Percentiles rank a stretch among this genome's conserved stretches.
phyloP scores from a whole-genome alignment of 2,888 invertebrate genomes.

The Acleris sparsana region DNA sequence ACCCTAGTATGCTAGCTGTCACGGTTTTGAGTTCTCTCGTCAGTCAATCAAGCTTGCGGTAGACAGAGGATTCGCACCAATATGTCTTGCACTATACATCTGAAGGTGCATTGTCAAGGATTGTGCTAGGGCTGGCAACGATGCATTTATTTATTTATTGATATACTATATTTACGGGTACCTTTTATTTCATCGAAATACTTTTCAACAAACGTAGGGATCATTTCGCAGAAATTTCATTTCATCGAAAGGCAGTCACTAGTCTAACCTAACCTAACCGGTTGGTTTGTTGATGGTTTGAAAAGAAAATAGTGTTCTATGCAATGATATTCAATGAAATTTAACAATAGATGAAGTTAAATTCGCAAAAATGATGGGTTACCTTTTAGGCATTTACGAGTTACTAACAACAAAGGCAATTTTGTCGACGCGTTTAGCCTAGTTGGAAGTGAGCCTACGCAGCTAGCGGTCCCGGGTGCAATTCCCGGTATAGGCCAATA shows the following conservation, averaged over 20 bases:
- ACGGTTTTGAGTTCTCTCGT: constrained; percentile 1
- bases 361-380: too few species aligned
- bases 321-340: too few species aligned
- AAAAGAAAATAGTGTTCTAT: too few species aligned
- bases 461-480: background rate
- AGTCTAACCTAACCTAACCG: too few species aligned
- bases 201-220: too few species aligned
- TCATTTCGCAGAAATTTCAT: too few species aligned
- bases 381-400: too few species aligned
- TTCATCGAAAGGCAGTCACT: too few species aligned
- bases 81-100: constrained; percentile 1
- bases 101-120: background rate
- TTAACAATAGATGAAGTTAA: too few species aligned
- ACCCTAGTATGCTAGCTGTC: background rate
- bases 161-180: too few species aligned
- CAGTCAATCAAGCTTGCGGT: constrained; percentile 1
- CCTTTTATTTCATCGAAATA: too few species aligned
- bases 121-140: background rate
- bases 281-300: too few species aligned
- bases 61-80: background rate
- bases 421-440: background rate
- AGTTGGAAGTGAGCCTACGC: background rate
- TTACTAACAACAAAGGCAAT: background rate
- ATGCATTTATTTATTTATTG: background rate
- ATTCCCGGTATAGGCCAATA: background rate